These are phyloP conservation scores for Trisateles emortualis DNA, from an alignment of 2,888 invertebrate genomes.

Conservation along the genomic window DNA sequence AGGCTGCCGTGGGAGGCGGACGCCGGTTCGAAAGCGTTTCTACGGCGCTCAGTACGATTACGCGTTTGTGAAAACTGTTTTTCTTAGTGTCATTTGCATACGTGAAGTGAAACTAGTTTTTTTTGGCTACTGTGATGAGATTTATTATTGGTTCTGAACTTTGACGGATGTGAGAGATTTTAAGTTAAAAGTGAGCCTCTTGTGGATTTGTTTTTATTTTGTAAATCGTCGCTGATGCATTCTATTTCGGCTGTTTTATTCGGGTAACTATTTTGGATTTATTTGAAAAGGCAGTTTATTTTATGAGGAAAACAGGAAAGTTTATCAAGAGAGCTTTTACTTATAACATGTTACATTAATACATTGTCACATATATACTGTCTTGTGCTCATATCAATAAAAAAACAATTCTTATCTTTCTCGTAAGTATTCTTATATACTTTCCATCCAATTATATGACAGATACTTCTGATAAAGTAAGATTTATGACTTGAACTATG, in stretches of 20 bases:
- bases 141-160: slow-evolving; percentile 48
- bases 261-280: slow-evolving; percentile 45
- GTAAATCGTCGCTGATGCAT: slow-evolving; percentile 50
- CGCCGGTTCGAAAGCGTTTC: slow-evolving; percentile 51
- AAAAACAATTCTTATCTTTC: slow-evolving; percentile 43
- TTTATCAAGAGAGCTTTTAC: background rate
- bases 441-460: slow-evolving; percentile 54
- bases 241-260: slow-evolving; percentile 42
- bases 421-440: slow-evolving; percentile 32
- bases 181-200: slow-evolving; percentile 55
- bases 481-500: slow-evolving; percentile 67
- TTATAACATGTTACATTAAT: background rate
- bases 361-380: slow-evolving; percentile 1
- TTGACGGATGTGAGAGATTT: slow-evolving; percentile 59
- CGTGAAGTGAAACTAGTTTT: slow-evolving; percentile 79
- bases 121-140: slow-evolving; percentile 73
- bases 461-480: slow-evolving; percentile 63
- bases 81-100: slow-evolving; percentile 76
- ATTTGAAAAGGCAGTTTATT: slow-evolving; percentile 25
- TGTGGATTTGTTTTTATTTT: slow-evolving; percentile 67
- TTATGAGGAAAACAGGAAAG: background rate
- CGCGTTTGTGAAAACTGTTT: slow-evolving; percentile 72
- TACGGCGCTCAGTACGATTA: slow-evolving; percentile 59
- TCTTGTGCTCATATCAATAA: slow-evolving; percentile 27
- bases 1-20: slow-evolving; percentile 67